Evolutionary conservation across 2,113 vertebrate species (phyloP).

Genomic region (Mustela nigripes): DNA sequence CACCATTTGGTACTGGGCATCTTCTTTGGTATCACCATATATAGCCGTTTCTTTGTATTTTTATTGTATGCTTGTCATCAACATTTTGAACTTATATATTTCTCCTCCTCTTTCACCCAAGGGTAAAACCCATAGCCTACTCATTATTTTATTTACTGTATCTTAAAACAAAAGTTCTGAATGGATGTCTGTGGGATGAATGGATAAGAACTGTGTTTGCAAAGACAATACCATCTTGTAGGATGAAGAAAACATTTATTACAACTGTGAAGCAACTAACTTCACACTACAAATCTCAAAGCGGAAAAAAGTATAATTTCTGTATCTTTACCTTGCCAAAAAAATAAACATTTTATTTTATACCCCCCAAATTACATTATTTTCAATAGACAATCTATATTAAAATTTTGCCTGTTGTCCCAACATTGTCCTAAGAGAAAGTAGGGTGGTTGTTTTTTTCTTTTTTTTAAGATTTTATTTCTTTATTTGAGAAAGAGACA

Average conservation of each 20-base stretch:
- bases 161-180: background rate
- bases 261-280: background rate
- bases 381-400: background rate
- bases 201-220: background rate
- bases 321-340: background rate
- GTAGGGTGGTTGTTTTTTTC: background rate
- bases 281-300: background rate
- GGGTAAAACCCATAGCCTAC: background rate
- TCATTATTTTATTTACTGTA: background rate
- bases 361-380: background rate
- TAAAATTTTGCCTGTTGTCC: slow-evolving; percentile 7
- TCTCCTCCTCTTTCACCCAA: background rate
- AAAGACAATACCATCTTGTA: background rate
- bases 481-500: background rate
- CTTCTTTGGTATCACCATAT: background rate
- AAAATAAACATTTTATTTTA: background rate
- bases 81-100: background rate
- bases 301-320: background rate
- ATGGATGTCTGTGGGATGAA: background rate
- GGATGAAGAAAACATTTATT: background rate
- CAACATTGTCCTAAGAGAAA: slow-evolving; percentile 13
- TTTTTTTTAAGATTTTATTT: background rate
- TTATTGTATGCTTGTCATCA: background rate
- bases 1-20: background rate
- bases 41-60: background rate